Base-by-base conservation (phyloP, 1,140 invertebrate genomes). In the Linepithema humile region DNA sequence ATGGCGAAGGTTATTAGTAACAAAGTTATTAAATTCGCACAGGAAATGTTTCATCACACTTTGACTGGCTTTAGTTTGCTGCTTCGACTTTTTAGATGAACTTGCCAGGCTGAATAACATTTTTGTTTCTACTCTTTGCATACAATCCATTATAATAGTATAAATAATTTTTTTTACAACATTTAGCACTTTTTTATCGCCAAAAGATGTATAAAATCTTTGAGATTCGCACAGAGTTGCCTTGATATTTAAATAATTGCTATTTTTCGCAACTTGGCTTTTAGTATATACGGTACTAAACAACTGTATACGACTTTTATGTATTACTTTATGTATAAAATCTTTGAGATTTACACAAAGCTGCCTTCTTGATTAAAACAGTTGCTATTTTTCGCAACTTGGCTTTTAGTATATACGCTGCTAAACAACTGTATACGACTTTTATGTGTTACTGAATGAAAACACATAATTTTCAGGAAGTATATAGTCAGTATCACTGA, bases 1-100 rank as follows among this genome's bases (percentile, higher is more conserved):
- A 65, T 78, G 23, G 48, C 60, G 75, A 55, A 50, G 48, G 75
- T 80, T 80, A 80, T 80, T 80, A 80, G 75, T 57, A 80, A 80
- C 45, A 69, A 80, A 69, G 64, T 80, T 70, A 69, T 69, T 69
- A 69, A 64, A 70, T 55, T 55, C n/a, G 48, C 75, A 38, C 4
- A 45, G 15, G 40, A 35, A 57, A 80, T 69, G 32, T 70, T 67
- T 5, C 72, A 4, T 45, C 73, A 17, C n/a, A 32, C 35, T 67
- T 67, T 67, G 60, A 12, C 17, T 20, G 32, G 23, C 75, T 26
- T 12, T 78, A 50, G 15, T 38, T 78, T 53, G 20, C 15, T 10
- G 62, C 0, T 26, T 40, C 12, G 15, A 53, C 26, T 78, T 78
- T 69, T 78, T 40, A 38, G 23, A 0, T 12, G 20, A 45, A 48